A percentile compares a stretch with the other conserved stretches of the same genome.
phyloP scores from a whole-genome alignment of 2,888 invertebrate species.

The Polyploca ridens region DNA sequence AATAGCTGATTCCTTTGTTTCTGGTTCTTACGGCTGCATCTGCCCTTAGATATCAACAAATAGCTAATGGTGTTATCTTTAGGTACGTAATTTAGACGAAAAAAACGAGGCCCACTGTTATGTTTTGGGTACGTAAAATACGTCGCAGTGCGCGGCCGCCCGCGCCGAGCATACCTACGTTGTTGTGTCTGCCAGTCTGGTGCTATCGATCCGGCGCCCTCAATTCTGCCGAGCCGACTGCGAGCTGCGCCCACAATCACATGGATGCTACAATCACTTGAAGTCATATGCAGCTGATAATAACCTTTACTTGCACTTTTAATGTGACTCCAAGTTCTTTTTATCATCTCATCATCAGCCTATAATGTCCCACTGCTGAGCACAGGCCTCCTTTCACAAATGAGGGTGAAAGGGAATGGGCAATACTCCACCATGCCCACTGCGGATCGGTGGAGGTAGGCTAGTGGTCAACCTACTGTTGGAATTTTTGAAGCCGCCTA shows the following conservation, averaged over 20 bases:
- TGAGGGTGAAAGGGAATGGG: no score
- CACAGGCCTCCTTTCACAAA: no score
- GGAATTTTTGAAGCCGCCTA: no score
- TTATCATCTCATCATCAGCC: no score
- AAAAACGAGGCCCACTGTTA: slow-evolving; percentile 1
- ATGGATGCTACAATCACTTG: slow-evolving; percentile 56
- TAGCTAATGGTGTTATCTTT: no score
- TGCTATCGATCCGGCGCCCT: slow-evolving; percentile 85
- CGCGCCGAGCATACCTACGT: slow-evolving; percentile 18
- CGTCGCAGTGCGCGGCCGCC: slow-evolving; percentile 31
- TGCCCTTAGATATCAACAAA: no score
- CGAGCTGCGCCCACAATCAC: slow-evolving; percentile 61
- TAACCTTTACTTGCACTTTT: slow-evolving; percentile 5
- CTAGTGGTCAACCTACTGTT: no score
- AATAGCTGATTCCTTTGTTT: not conserved
- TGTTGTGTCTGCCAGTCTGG: slow-evolving; percentile 82
- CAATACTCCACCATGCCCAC: no score
- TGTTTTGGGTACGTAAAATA: slow-evolving; percentile 6
- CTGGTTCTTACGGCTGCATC: not conserved
- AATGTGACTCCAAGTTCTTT: not conserved
- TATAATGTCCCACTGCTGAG: no score
- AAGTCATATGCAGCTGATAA: slow-evolving; percentile 40
- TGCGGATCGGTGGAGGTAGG: no score
- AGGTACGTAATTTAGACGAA: not conserved
- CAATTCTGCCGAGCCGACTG: slow-evolving; percentile 66